phyloP scores from a whole-genome alignment of 2,888 invertebrate genomes.

The Lampropteryx suffumata region DNA sequence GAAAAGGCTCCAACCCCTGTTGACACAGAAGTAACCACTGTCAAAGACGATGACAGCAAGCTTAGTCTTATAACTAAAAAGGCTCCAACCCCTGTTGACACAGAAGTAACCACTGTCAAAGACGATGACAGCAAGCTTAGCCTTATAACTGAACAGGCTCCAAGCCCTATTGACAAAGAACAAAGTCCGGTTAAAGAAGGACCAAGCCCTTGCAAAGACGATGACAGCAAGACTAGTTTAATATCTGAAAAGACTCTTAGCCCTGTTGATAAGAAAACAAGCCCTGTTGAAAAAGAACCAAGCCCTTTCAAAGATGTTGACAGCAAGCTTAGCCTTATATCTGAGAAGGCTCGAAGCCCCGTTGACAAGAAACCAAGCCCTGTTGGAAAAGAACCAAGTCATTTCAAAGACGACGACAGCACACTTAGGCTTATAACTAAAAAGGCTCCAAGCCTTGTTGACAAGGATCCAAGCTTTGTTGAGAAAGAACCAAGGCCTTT shows the following conservation, averaged over 20 bases:
- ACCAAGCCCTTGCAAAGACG: neutral
- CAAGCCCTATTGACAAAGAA: neutral
- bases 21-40: no score
- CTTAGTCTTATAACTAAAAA: no score
- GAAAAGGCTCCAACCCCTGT: no score
- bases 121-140: no score
- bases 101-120: no score
- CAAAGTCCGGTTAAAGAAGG: constrained; percentile 8
- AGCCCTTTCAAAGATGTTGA: neutral
- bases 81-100: no score
- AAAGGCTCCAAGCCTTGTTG: no score
- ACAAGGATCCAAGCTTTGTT: no score
- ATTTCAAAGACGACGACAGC: neutral
- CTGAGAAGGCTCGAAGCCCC: neutral
- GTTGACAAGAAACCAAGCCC: constrained; percentile 7
- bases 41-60: no score
- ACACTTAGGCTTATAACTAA: no score
- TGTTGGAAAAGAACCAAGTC: neutral
- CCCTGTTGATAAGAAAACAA: neutral
- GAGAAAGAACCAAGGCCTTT: no score
- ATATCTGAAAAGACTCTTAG: neutral
- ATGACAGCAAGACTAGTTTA: neutral
- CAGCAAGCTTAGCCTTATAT: neutral
- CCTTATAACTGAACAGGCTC: neutral
- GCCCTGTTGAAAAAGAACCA: neutral